Evolutionary conservation across 2,888 invertebrate genomes (phyloP), one percentile per base, ranked within the genome.

Genomic region (Parnassius orleans): DNA sequence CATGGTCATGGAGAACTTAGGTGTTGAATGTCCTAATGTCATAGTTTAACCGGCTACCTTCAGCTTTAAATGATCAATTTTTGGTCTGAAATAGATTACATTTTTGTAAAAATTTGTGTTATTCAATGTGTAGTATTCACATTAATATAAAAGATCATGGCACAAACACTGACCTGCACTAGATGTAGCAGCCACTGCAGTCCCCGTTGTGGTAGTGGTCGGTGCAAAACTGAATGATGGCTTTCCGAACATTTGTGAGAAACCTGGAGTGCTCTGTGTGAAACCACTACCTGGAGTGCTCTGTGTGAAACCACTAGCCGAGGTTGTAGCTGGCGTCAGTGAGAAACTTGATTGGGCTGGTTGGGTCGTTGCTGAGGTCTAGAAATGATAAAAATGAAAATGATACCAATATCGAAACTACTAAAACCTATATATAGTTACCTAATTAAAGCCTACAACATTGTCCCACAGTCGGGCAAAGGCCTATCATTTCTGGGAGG

Each of bases 281-380:
- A 64, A 53, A 41, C 60, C 61, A 33, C 52, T 60, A 1, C 70
- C 66, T 0, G 71, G 52, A 0, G 73, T 42, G 3, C 69, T 66
- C 15, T 63, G 50, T 12, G 46, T 42, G 53, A 64, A 53, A 41
- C 60, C 61, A 33, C 52, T 60, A 1, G 66, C 60, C 9, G 61
- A 59, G 11, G 67, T 61, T 1, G 72, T 58, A 12, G 63, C 56
- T 11, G 69, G 51, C 9, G 67, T 66, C 1, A 67, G 52, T 1
- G 64, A 59, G 64, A 77, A 76, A 10, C 69, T 65, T 0, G 76
- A 63, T n/a, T 75, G 77, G 0, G 76, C 70, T 0, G 77, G 67
- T 53, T 74, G 76, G 0, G 75, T 24, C 19, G 63, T 5, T 9
- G 48, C n/a, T 14, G 46, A 55, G 10, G 63, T 52, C 63, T 60